Evolutionary conservation across 2,888 invertebrate species (phyloP).

Genomic region (Tromatobia lineatoria): DNA sequence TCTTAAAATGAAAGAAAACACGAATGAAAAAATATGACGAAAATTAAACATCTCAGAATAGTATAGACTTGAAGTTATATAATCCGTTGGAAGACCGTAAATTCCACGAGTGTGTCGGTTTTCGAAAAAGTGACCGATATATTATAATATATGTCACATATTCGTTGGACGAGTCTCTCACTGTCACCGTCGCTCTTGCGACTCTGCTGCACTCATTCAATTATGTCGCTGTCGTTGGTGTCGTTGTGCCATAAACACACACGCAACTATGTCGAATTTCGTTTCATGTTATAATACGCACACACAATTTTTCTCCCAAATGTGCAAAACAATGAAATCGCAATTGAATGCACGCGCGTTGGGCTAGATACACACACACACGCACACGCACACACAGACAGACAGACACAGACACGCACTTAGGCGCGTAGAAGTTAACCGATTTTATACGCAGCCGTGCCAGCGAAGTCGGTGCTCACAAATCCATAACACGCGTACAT

Average conservation of each 20-base stretch:
- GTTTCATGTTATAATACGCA: constrained; percentile 9
- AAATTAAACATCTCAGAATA: no score
- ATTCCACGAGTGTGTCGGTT: no score
- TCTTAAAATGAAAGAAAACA: no score
- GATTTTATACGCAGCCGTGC: constrained; percentile 58
- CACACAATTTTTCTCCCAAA: constrained; percentile 47
- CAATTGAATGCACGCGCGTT: neutral
- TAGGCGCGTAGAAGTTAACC: constrained; percentile 14
- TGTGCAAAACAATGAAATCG: constrained; percentile 17
- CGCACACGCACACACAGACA: no score
- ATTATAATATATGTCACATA: constrained; percentile 35
- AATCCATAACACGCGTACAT: constrained; percentile 84
- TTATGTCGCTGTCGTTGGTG: constrained; percentile 64
- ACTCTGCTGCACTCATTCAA: constrained; percentile 57
- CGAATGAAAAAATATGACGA: no score
- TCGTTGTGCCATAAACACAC: constrained; percentile 57
- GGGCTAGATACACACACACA: neutral
- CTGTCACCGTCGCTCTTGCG: constrained; percentile 38
- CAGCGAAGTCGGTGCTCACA: constrained; percentile 80
- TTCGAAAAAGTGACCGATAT: neutral
- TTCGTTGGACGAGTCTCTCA: constrained; percentile 39
- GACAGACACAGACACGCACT: constrained; percentile 7
- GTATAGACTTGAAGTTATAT: no score
- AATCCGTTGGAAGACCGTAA: no score
- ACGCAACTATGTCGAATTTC: constrained; percentile 1